Conservation (phyloP, 2,888 invertebrate genomes). For the Callinectes sapidus region DNA sequence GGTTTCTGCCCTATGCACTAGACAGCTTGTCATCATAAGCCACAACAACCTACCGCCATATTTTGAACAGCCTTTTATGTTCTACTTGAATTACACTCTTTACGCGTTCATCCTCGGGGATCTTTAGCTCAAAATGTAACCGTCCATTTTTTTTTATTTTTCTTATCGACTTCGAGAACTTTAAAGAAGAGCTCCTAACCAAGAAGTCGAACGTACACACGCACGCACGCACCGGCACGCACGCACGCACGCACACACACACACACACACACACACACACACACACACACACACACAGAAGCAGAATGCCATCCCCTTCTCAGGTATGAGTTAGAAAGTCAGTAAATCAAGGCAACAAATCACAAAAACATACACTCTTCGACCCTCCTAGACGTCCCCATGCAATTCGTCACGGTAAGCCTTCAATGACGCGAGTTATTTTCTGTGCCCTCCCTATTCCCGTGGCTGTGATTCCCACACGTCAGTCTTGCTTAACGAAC, state of each 20-base stretch:
- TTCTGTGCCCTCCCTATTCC: background rate
- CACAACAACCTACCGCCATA: too few relatives aligned
- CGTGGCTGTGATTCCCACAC: background rate
- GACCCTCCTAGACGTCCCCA: background rate
- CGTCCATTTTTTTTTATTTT: too few relatives aligned
- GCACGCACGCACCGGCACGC: background rate
- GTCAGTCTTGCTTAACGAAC: background rate
- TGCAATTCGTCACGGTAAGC: background rate
- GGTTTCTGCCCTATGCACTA: background rate
- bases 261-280: too few relatives aligned
- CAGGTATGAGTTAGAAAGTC: background rate
- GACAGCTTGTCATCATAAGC: background rate
- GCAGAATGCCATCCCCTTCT: background rate
- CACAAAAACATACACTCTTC: background rate
- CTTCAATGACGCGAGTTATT: background rate
- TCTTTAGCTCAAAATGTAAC: too few relatives aligned
- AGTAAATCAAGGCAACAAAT: background rate
- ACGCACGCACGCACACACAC: background rate
- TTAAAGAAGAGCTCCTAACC: too few relatives aligned
- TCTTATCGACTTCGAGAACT: too few relatives aligned
- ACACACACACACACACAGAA: background rate
- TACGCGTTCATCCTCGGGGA: too few relatives aligned
- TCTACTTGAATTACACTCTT: too few relatives aligned
- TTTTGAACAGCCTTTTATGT: too few relatives aligned
- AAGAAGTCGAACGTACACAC: background rate